Evolutionary conservation across 2,797 vertebrate species (phyloP), one percentile per base, ranked within the genome.

Genomic region (Eulemur rubriventer): DNA sequence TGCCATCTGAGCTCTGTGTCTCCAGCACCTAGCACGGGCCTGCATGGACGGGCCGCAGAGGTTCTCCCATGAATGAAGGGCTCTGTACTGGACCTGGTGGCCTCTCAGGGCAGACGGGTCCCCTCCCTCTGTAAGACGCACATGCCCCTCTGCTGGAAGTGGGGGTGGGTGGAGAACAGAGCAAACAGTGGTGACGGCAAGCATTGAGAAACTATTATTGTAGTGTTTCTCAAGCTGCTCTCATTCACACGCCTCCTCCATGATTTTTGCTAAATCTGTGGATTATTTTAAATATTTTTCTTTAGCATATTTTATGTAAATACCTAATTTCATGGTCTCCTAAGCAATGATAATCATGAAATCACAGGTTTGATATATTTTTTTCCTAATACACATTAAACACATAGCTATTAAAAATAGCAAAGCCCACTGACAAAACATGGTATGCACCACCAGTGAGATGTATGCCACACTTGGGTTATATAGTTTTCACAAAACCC

Each of bases 271-370:
- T 93, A 82, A 82, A 80, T 86, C 41, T 57, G 43, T 41, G 22
- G 20, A 12, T 55, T 67, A 79, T 52, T 93, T 13, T 87, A 81
- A 81, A 89, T 61, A 89, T 55, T 94, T 95, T 92, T 80, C 93
- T 81, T 82, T 83, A 83, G 50, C 26, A 55, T 52, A 48, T 70
- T 95, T 80, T 91, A 46, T 89, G 63, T 70, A 52, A 86, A 76
- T 79, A 43, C 73, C 72, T 92, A 59, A 70, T 87, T 55, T 85
- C 78, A 79, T 24, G 48, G 48, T 81, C 33, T 93, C 65, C 76
- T 78, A 94, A 70, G 83, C 95, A 95, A 61, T 82, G 70, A 72
- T 57, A 73, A 4, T 78, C 52, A 91, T 59, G 43, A 85, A 35
- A 59, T 65, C n/a, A 59, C 8, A 46, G 8, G 6, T 63, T 95